Percentiles rank a stretch among this genome's conserved stretches.
Evolutionary conservation across 2,797 vertebrate species (phyloP).

Genomic region (Scolopax bukidnonensis): DNA sequence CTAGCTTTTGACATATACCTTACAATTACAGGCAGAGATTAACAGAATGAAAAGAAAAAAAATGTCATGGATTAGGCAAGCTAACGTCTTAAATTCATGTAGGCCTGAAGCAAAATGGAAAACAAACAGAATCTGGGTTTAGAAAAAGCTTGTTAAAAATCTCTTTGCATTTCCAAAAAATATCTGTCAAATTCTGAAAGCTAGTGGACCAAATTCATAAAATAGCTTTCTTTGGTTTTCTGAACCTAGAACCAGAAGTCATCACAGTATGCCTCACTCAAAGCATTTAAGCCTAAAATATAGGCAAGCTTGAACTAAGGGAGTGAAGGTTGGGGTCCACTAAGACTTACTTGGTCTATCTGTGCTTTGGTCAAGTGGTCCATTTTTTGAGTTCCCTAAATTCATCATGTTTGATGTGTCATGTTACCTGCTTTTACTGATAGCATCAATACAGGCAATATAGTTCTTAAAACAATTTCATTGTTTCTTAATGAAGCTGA

Average conservation of each 20-base stretch:
- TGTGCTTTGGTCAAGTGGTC: neutral
- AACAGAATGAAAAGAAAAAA: neutral
- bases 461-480: neutral
- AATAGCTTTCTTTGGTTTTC: neutral
- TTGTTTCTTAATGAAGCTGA: neutral
- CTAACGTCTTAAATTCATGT: neutral
- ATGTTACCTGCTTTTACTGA: neutral
- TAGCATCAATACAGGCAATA: neutral
- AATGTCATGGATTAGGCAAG: neutral
- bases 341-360: neutral
- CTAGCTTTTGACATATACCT: neutral
- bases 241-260: neutral
- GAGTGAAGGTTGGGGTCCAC: neutral
- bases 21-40: neutral
- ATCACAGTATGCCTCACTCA: neutral
- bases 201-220: neutral
- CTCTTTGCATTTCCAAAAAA: neutral
- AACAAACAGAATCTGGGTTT: neutral
- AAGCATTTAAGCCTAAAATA: neutral
- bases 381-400: neutral
- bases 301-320: neutral
- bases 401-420: neutral
- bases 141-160: neutral
- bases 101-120: neutral
- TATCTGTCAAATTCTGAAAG: neutral